These are phyloP conservation scores for Hypena proboscidalis DNA, from an alignment of 2,888 invertebrate species.

Conservation along the genomic window DNA sequence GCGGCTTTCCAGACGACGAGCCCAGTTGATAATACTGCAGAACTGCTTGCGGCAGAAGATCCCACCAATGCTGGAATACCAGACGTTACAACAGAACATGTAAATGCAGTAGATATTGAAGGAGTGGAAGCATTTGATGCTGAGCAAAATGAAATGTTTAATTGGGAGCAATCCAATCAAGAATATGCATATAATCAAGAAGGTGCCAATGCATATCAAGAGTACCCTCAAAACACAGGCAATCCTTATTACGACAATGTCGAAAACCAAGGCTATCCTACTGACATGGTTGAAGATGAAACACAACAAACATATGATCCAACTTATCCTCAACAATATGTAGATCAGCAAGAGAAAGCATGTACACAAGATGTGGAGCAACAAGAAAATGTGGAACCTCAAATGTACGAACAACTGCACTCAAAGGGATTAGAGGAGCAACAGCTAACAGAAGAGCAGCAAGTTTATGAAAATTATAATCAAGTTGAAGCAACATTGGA, in stretches of 20 bases:
- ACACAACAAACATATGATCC: too few relatives aligned
- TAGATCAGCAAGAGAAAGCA: constrained; percentile 32
- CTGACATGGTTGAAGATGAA: too few relatives aligned
- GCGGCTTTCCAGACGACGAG: constrained; percentile 37
- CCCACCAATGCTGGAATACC: constrained; percentile 3
- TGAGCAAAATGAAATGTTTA: constrained; percentile 66
- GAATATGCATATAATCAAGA: constrained; percentile 45
- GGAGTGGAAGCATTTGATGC: constrained; percentile 61
- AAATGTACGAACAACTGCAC: constrained; percentile 10
- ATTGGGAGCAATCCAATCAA: constrained; percentile 54
- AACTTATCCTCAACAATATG: constrained; percentile 67
- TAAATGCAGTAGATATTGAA: constrained; percentile 25
- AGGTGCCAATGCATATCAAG: constrained; percentile 37
- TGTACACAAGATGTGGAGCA: constrained; percentile 34
- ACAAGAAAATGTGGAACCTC: constrained; percentile 17
- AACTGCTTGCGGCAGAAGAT: constrained; percentile 13
- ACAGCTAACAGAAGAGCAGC: constrained; percentile 21
- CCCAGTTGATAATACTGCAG: constrained; percentile 41
- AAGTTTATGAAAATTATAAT: constrained; percentile 41
- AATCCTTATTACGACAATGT: constrained; percentile 57
- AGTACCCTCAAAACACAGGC: constrained; percentile 48
- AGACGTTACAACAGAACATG: constrained; percentile 1
- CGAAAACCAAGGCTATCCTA: too few relatives aligned
- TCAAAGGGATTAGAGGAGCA: constrained; percentile 15
- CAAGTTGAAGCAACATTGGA: constrained; percentile 55